Conservation (phyloP, 30 jellyfish, hydroid and myxozoan species). For the Chrysaora quinquecirrha region DNA sequence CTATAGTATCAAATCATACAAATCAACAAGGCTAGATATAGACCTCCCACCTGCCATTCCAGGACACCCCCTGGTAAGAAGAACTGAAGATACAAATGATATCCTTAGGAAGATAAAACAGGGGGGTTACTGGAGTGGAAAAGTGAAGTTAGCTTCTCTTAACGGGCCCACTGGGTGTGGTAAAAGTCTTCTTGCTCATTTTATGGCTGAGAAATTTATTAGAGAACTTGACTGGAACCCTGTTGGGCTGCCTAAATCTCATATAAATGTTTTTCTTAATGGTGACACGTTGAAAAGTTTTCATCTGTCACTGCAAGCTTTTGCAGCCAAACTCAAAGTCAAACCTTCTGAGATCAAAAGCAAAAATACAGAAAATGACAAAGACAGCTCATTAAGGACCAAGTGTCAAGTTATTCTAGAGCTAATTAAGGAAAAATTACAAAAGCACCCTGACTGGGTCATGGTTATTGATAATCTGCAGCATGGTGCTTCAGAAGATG, state of each 20-base stretch:
- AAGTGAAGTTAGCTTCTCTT: slow-evolving; percentile 41
- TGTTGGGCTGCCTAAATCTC: slow-evolving; percentile 88
- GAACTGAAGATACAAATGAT: slow-evolving; percentile 38
- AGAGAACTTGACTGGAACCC: slow-evolving; percentile 68
- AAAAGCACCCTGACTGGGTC: slow-evolving; percentile 97
- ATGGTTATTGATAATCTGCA: slow-evolving; percentile 84
- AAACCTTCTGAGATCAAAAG: slow-evolving; percentile 72
- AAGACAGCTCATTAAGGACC: background rate
- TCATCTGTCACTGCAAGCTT: slow-evolving; percentile 79
- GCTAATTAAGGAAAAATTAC: slow-evolving; percentile 65
- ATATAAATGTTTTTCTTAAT: slow-evolving; percentile 64
- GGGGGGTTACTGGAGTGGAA: slow-evolving; percentile 34
- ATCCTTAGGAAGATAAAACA: slow-evolving; percentile 9
- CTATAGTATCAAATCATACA: slow-evolving; percentile 82
- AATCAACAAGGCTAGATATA: slow-evolving; percentile 72
- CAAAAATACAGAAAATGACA: slow-evolving; percentile 5
- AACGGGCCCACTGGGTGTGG: slow-evolving; percentile 94
- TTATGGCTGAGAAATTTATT: slow-evolving; percentile 53
- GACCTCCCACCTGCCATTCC: slow-evolving; percentile 81
- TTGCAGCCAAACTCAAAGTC: slow-evolving; percentile 75
- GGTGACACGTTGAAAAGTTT: slow-evolving; percentile 72
- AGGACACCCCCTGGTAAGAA: slow-evolving; percentile 58
- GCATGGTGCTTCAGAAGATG: slow-evolving; percentile 69
- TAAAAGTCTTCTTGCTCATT: slow-evolving; percentile 75
- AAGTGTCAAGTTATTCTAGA: slow-evolving; percentile 76